phyloP scores from a whole-genome alignment of 2,888 invertebrate species.

The Drosophila demipolita region DNA sequence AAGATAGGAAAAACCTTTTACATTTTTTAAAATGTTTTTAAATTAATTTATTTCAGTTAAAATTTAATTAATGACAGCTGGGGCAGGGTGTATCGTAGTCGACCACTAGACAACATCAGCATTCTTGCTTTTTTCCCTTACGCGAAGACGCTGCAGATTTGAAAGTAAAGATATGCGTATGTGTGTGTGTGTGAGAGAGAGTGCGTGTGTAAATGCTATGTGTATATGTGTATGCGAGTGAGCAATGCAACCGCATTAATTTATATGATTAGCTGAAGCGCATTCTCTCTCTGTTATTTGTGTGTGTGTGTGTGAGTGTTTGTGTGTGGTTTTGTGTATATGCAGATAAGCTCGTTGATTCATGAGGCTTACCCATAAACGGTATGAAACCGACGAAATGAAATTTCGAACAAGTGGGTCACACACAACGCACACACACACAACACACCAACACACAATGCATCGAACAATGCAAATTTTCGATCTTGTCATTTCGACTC shows the following conservation, averaged over 20 bases:
- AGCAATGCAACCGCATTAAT: slow-evolving; percentile 68
- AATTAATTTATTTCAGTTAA: too few species aligned
- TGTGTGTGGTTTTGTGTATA: slow-evolving; percentile 19
- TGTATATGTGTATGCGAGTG: slow-evolving; percentile 23
- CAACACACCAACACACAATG: slow-evolving; percentile 8
- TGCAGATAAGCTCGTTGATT: slow-evolving; percentile 68
- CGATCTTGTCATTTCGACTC: slow-evolving; percentile 58
- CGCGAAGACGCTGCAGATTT: slow-evolving; percentile 64
- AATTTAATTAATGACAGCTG: neutral
- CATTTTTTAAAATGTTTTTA: too few species aligned
- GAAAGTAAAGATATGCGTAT: slow-evolving; percentile 66
- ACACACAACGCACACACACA: slow-evolving; percentile 30
- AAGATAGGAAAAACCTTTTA: too few species aligned
- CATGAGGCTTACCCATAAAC: slow-evolving; percentile 55
- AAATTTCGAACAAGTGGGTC: slow-evolving; percentile 72
- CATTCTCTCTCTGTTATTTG: slow-evolving; percentile 1
- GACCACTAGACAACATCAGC: neutral
- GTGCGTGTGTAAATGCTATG: neutral
- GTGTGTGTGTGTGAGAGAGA: neutral
- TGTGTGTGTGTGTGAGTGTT: slow-evolving; percentile 1
- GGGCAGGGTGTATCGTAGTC: neutral
- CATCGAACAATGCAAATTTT: slow-evolving; percentile 67
- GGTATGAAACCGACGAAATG: slow-evolving; percentile 54
- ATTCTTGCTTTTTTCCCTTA: slow-evolving; percentile 59
- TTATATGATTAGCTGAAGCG: slow-evolving; percentile 69